Evolutionary conservation across 2,888 invertebrate species (phyloP).

Genomic region (Aromia moschata): DNA sequence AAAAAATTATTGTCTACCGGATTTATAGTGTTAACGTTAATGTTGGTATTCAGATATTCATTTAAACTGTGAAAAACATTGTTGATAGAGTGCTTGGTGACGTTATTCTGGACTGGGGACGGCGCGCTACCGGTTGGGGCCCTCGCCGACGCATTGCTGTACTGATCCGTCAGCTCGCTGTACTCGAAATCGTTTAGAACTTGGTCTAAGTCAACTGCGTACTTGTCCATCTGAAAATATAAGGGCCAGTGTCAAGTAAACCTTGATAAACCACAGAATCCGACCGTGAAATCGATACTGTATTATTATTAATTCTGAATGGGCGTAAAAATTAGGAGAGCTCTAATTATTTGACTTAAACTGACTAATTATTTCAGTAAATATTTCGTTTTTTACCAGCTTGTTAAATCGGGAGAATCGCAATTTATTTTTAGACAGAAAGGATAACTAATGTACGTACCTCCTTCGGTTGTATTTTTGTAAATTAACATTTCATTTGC

Average conservation of each 20-base stretch:
- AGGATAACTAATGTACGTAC: too few relatives aligned
- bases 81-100: constrained; percentile 64
- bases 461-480: constrained; percentile 5
- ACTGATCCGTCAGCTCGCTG: constrained; percentile 67
- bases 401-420: too few relatives aligned
- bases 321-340: neutral
- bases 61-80: constrained; percentile 73
- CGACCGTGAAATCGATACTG: neutral
- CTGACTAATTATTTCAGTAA: neutral
- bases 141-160: constrained; percentile 32
- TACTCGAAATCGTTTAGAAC: constrained; percentile 86
- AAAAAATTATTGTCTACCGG: constrained; percentile 20
- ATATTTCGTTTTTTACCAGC: too few relatives aligned
- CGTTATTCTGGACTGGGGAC: constrained; percentile 24
- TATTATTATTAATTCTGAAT: neutral
- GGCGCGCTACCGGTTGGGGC: constrained; percentile 22
- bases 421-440: too few relatives aligned
- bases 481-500: constrained; percentile 24
- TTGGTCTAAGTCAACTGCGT: constrained; percentile 80
- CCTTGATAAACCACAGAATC: neutral
- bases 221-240: constrained; percentile 61
- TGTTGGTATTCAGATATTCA: constrained; percentile 67
- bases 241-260: neutral
- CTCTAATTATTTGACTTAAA: neutral
- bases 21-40: constrained; percentile 41